Evolutionary conservation across 2,888 invertebrate genomes (phyloP).

Genomic region (Electrophaes corylata): DNA sequence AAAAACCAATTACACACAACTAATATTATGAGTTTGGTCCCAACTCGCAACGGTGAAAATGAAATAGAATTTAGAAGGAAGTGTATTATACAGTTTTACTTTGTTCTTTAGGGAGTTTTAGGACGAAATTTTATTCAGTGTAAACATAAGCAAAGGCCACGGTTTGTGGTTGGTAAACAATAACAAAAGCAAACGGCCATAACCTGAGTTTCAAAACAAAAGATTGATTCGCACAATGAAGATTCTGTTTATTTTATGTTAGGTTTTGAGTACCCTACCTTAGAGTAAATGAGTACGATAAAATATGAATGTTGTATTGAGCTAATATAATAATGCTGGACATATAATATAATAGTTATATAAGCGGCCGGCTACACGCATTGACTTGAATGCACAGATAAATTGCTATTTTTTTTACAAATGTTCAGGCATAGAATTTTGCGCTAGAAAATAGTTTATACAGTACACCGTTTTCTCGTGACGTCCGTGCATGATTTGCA

Average conservation of each 20-base stretch:
- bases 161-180: slow-evolving; percentile 56
- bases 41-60: not conserved
- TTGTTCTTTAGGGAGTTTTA: slow-evolving; percentile 44
- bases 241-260: slow-evolving; percentile 33
- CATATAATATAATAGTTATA: too few species aligned
- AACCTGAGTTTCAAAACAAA: slow-evolving; percentile 46
- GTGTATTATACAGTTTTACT: slow-evolving; percentile 40
- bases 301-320: not conserved
- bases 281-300: slow-evolving; percentile 1
- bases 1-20: too few species aligned
- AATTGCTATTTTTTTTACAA: too few species aligned
- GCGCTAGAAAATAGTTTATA: too few species aligned
- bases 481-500: too few species aligned
- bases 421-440: too few species aligned
- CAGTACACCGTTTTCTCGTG: too few species aligned
- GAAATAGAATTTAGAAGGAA: slow-evolving; percentile 28
- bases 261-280: slow-evolving; percentile 3
- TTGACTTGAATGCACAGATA: too few species aligned
- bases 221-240: slow-evolving; percentile 45
- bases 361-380: too few species aligned
- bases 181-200: slow-evolving; percentile 49
- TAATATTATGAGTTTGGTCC: too few species aligned
- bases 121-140: slow-evolving; percentile 50
- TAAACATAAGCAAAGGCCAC: slow-evolving; percentile 57
- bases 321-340: too few species aligned